Percentiles rank a stretch among this genome's conserved stretches.
Conservation (phyloP, 1,140 invertebrate genomes). For the Camponotus vicinus region DNA sequence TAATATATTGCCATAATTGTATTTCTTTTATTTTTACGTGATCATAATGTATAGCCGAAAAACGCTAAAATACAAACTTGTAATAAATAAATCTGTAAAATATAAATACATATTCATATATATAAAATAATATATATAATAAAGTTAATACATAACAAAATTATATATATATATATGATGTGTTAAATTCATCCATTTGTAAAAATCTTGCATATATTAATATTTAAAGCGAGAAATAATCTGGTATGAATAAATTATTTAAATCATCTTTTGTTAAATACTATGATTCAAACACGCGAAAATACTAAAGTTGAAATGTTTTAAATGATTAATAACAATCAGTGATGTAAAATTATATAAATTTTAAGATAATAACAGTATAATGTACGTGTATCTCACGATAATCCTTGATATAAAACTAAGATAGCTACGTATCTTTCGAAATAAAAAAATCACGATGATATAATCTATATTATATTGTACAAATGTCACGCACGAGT, state of each 20-base stretch:
- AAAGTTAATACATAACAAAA: no score
- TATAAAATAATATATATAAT: neutral
- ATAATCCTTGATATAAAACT: neutral
- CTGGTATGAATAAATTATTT: neutral
- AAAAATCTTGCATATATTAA: neutral
- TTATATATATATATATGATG: no score
- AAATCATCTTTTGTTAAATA: neutral
- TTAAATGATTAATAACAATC: slow-evolving; percentile 10
- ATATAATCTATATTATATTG: neutral
- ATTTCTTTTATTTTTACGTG: neutral
- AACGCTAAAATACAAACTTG: neutral
- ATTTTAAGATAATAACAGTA: neutral
- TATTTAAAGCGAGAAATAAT: neutral
- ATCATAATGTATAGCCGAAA: neutral
- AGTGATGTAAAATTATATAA: neutral
- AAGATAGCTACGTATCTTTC: neutral
- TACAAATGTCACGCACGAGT: no score
- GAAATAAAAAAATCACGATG: neutral
- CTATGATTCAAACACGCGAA: neutral
- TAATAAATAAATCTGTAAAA: neutral
- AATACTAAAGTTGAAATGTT: neutral
- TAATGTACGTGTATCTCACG: neutral
- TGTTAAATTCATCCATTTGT: neutral
- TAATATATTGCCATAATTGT: neutral
- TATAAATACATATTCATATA: neutral